Base-by-base conservation (phyloP, 1,140 invertebrate species). In the Mizuhopecten yessoensis region DNA sequence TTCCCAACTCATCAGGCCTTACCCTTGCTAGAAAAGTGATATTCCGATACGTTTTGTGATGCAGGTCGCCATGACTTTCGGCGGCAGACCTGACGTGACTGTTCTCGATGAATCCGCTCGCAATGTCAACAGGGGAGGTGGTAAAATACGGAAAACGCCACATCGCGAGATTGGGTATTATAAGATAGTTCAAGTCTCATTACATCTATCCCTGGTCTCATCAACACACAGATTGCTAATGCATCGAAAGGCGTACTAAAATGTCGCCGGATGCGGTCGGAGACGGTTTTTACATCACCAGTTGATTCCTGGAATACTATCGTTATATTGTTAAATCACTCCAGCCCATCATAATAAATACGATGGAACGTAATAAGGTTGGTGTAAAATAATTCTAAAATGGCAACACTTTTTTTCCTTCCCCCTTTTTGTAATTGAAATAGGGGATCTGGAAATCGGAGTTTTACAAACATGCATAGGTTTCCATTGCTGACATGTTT, bases 401-500 rank as follows among this genome's bases (percentile, higher is more conserved):
- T 75, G 29, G 57, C 23, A 75, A 75, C 57, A 75, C 57, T 5
- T 7, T n/a, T 75, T 49, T n/a, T n/a, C n/a, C n/a, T n/a, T n/a
- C n/a, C n/a, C n/a, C n/a, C n/a, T 49, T 49, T 75, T 75, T 75
- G 57, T 75, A 75, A 75, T 75, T 75, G 57, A 75, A 75, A 75
- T 75, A 75, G 57, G 57, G 57, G n/a, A 29, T 75, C 9, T 57
- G 17, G 1, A 49, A 49, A 29, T 75, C 0, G n/a, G 57, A 75
- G n/a, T 75, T 75, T 75, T 75, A 17, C 3, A n/a, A 75, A 29
- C 57, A 75, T 75, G 23, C 29, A 5, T 75, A 75, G n/a, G n/a
- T 5, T 75, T 75, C 23, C 0, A 57, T 7, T 20, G 42, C 29
- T 29, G 11, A 1, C 45, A 49, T 75, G n/a, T 75, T 75, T 29